phyloP scores from a whole-genome alignment of 2,888 invertebrate genomes.

The Aphrophora alni region DNA sequence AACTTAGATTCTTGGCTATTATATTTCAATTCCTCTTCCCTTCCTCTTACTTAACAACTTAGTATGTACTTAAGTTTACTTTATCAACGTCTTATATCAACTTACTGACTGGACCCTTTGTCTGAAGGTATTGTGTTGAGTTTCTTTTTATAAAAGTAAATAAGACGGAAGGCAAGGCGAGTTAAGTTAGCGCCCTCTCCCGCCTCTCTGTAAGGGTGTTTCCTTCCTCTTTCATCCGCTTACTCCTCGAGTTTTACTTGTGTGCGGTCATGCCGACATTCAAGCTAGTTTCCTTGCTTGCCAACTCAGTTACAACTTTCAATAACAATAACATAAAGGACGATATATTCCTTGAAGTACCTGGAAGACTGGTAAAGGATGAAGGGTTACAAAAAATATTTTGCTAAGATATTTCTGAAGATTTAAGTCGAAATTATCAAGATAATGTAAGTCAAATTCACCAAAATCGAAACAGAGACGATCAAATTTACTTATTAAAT shows the following conservation, averaged over 20 bases:
- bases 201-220: no score
- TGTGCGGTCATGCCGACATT: background rate
- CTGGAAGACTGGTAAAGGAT: no score
- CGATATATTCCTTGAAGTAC: no score
- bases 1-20: slow-evolving; percentile 27
- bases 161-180: background rate
- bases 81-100: no score
- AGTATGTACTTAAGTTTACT: background rate
- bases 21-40: slow-evolving; percentile 36
- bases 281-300: background rate
- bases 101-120: background rate
- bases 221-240: background rate
- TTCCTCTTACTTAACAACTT: slow-evolving; percentile 22
- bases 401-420: no score
- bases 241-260: background rate
- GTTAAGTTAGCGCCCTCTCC: no score
- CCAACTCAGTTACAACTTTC: background rate
- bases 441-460: no score
- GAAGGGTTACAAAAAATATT: no score
- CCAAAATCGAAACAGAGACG: no score
- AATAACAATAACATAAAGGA: no score
- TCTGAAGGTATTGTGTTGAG: background rate
- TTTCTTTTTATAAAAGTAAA: background rate
- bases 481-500: no score
- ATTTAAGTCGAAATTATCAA: no score